Percentiles rank a stretch among this genome's conserved stretches.
Conservation (phyloP, 2,113 vertebrate species). For the Scortum barcoo region DNA sequence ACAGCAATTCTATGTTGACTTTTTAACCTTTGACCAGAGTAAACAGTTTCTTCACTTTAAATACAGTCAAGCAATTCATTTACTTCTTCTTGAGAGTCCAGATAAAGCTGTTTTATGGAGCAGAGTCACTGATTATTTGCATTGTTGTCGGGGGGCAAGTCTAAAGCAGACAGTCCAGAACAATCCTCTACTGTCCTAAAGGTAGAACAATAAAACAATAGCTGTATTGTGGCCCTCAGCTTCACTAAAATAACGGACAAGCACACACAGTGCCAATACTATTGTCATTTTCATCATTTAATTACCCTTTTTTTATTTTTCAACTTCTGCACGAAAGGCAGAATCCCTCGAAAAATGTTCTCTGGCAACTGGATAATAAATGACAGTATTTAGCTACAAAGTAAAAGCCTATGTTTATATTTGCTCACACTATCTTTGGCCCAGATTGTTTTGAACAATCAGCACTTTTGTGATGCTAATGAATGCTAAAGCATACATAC, state of each 20-base stretch:
- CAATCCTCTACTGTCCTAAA: slow-evolving; percentile 48
- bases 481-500: neutral
- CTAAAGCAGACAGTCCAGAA: slow-evolving; percentile 11
- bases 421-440: neutral
- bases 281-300: neutral
- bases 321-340: neutral
- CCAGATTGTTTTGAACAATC: neutral
- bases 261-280: neutral
- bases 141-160: slow-evolving; percentile 31
- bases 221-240: slow-evolving; percentile 45
- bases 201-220: slow-evolving; percentile 70
- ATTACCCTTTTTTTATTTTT: neutral
- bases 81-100: neutral
- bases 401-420: neutral
- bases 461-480: slow-evolving; percentile 24
- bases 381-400: neutral
- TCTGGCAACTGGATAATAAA: neutral
- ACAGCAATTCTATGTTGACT: neutral
- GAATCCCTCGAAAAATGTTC: neutral
- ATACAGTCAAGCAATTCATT: slow-evolving; percentile 6
- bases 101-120: slow-evolving; percentile 27
- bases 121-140: slow-evolving; percentile 18
- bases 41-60: neutral
- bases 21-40: slow-evolving; percentile 20
- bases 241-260: slow-evolving; percentile 16